These are phyloP conservation scores for Rhagoletis pomonella DNA, from an alignment of 1,140 invertebrate genomes.

Conservation along the genomic window DNA sequence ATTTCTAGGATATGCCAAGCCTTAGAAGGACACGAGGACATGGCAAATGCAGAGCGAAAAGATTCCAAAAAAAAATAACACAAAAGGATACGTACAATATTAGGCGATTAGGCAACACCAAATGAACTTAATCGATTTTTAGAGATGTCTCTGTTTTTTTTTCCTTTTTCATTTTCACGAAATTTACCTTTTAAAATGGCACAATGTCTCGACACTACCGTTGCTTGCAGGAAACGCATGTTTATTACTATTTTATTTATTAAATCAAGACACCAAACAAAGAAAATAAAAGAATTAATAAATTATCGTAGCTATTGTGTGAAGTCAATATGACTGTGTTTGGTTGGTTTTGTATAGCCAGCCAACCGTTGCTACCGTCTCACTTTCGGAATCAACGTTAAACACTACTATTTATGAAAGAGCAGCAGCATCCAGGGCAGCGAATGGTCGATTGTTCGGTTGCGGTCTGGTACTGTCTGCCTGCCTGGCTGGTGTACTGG, in stretches of 20 bases:
- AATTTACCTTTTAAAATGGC: conserved; percentile 18
- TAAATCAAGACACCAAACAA: conserved; percentile 21
- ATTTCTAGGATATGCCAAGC: conserved; percentile 54
- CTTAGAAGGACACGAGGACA: conserved; percentile 1
- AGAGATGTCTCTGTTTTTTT: background rate
- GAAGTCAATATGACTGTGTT: background rate
- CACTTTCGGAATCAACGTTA: conserved; percentile 42
- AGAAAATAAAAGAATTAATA: conserved; percentile 13
- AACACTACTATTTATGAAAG: background rate
- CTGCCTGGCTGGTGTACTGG: background rate
- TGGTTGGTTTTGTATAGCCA: too few species aligned
- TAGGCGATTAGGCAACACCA: background rate
- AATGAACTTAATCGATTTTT: conserved; percentile 21
- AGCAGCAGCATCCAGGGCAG: conserved; percentile 19
- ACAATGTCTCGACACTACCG: background rate
- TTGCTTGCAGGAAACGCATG: conserved; percentile 41
- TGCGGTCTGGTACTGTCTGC: background rate
- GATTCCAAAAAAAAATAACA: background rate
- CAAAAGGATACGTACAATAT: too few species aligned
- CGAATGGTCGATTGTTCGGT: background rate
- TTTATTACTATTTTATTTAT: conserved; percentile 2
- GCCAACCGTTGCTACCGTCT: background rate
- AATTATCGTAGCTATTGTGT: background rate
- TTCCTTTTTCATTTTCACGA: background rate
- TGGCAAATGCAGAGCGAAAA: background rate